Percentiles rank a stretch among this genome's conserved stretches.
phyloP scores from a whole-genome alignment of 2,797 vertebrate genomes.

The Falco columbarius region DNA sequence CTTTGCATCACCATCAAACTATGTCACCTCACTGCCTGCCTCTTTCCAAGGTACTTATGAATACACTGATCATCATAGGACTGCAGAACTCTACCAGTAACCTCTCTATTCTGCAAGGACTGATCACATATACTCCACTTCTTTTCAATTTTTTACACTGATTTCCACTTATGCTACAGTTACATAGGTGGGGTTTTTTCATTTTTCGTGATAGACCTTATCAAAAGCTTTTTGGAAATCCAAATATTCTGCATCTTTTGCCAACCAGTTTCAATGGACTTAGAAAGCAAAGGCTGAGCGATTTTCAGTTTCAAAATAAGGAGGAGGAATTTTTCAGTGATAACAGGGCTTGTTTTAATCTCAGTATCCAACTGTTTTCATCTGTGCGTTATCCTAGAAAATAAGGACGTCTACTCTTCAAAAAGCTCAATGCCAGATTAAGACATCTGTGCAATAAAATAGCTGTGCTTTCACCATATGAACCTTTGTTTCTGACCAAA shows the following conservation, averaged over 20 bases:
- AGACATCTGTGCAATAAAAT: neutral
- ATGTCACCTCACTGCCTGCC: neutral
- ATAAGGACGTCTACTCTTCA: neutral
- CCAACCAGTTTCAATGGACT: neutral
- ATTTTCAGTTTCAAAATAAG: neutral
- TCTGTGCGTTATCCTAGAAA: neutral
- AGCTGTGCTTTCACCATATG: neutral
- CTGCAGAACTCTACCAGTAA: neutral
- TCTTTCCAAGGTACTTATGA: neutral
- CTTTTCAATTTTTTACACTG: neutral
- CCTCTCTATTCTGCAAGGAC: neutral
- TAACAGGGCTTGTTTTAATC: neutral
- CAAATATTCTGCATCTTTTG: neutral
- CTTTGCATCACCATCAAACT: neutral
- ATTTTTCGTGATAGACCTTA: neutral
- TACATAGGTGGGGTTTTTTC: neutral
- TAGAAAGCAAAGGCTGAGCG: neutral
- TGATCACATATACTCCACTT: neutral
- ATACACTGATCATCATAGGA: fast-evolving
- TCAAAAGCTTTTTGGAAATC: neutral
- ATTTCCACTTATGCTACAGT: neutral
- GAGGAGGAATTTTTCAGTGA: neutral
- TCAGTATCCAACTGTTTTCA: neutral
- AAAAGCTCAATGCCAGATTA: neutral
- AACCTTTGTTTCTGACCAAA: neutral